Evolutionary conservation across 2,113 vertebrate genomes (phyloP), one percentile per base, ranked within the genome.

Genomic region (Onychorhynchus coronatus): DNA sequence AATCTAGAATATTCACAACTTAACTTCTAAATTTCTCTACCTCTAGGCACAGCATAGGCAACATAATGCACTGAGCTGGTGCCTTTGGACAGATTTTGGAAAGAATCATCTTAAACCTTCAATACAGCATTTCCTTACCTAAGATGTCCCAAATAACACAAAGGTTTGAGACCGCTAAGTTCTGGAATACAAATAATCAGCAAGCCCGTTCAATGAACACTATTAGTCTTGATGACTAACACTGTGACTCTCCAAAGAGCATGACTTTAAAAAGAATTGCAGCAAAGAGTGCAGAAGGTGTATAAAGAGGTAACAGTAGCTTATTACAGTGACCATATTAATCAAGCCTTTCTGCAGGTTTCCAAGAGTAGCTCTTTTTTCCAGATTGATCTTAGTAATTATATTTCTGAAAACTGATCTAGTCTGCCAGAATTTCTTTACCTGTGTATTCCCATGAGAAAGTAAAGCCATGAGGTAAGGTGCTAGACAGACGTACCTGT

Each of bases 401-500:
- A 28, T 8, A 9, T 39, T 79, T 82, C 53, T 53, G 33, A 37
- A 73, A 88, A 59, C 16, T 8, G 7, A 85, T 33, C 18, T 67
- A 39, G 33, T 42, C 19, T 5, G 31, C 5, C 44, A 46, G 55
- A 77, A 58, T 46, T 62, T 74, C n/a, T 61, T 62, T 46, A 58
- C 10, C 13, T 24, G 3, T 2, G 6, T 9, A 23, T 7, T 3
- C 5, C 14, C 17, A 33, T 10, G 8, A 49, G 21, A 74, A 77
- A 37, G 33, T 9, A n/a, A 72, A 88, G 30, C 8, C 24, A 18
- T 1, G 3, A 0, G 0, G 14, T 33, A 16, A 76, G 8, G 7
- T 33, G 18, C 1, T 9, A 73, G n/a, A 52, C 9, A 66, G n/a
- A 25, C 9, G 19, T 8, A 42, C 19, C 33, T 13, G 8, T 14